Evolutionary conservation across 2,797 vertebrate genomes (phyloP), one percentile per base, ranked within the genome.

Genomic region (Xenops minutus): DNA sequence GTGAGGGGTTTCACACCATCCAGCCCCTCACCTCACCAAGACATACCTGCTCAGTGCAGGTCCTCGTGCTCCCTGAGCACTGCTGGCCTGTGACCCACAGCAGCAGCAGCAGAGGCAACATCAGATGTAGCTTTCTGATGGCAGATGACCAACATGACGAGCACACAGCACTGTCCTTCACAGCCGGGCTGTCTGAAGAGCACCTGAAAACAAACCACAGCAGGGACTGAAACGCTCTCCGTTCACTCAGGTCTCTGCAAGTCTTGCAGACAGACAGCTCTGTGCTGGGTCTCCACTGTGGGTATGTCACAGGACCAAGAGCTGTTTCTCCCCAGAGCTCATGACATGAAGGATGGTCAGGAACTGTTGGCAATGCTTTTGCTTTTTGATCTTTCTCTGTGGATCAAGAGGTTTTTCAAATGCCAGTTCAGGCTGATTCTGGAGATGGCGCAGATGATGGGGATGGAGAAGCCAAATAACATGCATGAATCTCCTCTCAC

Each of bases 1-100:
- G 46, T 0, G 1, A 27, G 19, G 46, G 39, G 10, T 69, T 80
- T 63, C 1, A 1, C 32, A 29, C 43, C 43, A 67, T 51, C 14
- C 55, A 77, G 55, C 27, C n/a, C 12, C 46, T 76, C 13, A 9
- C 4, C 24, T 32, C 41, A 27, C 11, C 8, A 6, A 11, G 49
- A 68, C 18, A 8, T n/a, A 63, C 49, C 49, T 37, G 32, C 46
- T 69, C 36, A 3, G 21, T 21, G 13, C 3, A 2, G 44, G 22
- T 30, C 56, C 54, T 20, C 0, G 1, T 10, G 52, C n/a, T 82
- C 32, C 26, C 30, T 52, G 29, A 30, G 26, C 23, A 21, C 9
- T 0, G 4, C 48, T 32, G 27, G 36, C 39, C 36, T 1, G 0
- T 41, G 58, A 30, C 49, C 37, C 10, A 52, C 43, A 44, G 43